Base-by-base conservation (phyloP, 2,888 invertebrate genomes). In the Agrilus mali region DNA sequence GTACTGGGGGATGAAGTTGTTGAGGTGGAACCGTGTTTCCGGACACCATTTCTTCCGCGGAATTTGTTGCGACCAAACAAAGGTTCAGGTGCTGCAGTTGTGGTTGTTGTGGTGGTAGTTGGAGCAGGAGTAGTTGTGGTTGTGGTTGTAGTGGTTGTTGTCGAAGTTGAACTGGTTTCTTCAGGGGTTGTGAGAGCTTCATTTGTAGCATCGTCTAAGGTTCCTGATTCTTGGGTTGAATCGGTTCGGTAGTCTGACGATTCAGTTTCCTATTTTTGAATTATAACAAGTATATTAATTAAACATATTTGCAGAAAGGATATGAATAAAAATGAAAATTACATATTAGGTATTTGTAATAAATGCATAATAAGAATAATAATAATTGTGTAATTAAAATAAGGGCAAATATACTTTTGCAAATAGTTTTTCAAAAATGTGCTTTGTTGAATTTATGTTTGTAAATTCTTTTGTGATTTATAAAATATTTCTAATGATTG, bases 121-220 rank as follows among this genome's bases (percentile, higher is more conserved):
- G 74, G 70, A 0, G 75, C 71, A 0, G 75, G 72, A n/a, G 66
- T 59, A 4, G 65, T 61, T 0, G 76, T 73, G 0, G 75, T 74
- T 0, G 76, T 74, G 0, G 76, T 73, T 0, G 76, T 74, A 0
- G 77, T 73, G 1, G 73, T 71, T 0, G 74, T 70, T 0, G 75
- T 69, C 0, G 77, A 73, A 0, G 74, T 70, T 2, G 66, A 64
- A 48, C 71, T 72, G 1, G 71, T 71, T 36, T 65, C 65, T 43
- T 67, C 47, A 1, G 66, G 63, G 12, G 75, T 72, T 3, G 75
- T 75, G 1, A 72, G 43, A 45, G 65, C 58, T 47, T 65, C 65
- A 15, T 57, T 66, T 7, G 57, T 58, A 20, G 60, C 59, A 2
- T 56, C 54, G 43, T 66, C 65, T 13, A 57, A 55, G 3, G 57